Evolutionary conservation across 2,888 invertebrate species (phyloP), one percentile per base, ranked within the genome.

Genomic region (Cataglyphis altisquamis): DNA sequence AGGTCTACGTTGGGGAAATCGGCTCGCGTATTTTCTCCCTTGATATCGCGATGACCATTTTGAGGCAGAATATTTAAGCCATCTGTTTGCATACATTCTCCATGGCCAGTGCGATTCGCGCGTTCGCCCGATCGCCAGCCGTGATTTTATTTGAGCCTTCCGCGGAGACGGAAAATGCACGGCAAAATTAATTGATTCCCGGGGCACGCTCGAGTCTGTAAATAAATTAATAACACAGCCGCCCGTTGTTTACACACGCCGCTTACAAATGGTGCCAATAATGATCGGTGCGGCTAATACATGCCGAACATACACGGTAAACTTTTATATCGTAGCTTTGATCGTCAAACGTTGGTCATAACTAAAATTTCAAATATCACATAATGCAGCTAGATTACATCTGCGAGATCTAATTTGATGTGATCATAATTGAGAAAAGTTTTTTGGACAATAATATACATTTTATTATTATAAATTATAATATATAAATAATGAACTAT

Each of bases 181-280:
- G 66, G 85, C 74, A 82, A 83, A 86, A 88, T 88, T 89, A 89
- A 89, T 89, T 88, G 86, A 88, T 89, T 88, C 72, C 63, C 82
- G 84, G 52, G 25, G 60, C 75, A 82, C 64, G 84, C 84, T 66
- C 67, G 45, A 68, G 55, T 45, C 73, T 78, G 78, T 89, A 86
- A 88, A 89, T 89, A 90, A 90, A 90, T 89, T 88, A 90, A 89
- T 90, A 89, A 86, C 86, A 83, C 86, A 70, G 83, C 78, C 68
- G 84, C 60, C 74, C 29, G 41, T 68, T 90, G 89, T 89, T 88
- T 89, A 87, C 84, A 83, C 57, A 84, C 87, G 68, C 82, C 87
- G 89, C 86, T 89, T 89, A 89, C 89, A 87, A 89, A 89, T 89
- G 80, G 60, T 64, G 75, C 82, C 82, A 88, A 82, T 89, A 89